These are phyloP conservation scores for Trogon surrucura DNA, from an alignment of 2,113 vertebrate species.

Conservation along the genomic window DNA sequence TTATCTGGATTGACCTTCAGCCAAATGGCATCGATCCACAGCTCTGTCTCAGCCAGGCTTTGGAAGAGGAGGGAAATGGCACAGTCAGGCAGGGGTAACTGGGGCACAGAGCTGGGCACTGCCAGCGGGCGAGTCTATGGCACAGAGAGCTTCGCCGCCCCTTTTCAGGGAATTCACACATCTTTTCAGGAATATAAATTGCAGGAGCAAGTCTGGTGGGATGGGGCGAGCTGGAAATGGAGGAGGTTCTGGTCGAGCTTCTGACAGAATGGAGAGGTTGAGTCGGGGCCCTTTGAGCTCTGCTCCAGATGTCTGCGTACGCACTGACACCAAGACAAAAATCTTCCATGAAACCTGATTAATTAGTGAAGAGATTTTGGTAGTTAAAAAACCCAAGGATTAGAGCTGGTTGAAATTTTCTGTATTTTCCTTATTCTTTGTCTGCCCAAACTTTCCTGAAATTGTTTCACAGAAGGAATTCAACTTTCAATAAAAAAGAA, in stretches of 20 bases:
- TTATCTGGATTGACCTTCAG: constrained; percentile 48
- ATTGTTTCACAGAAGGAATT: not conserved
- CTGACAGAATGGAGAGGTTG: not conserved
- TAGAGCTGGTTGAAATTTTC: not conserved
- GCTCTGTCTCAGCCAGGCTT: constrained; percentile 29
- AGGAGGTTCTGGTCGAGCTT: constrained; percentile 17
- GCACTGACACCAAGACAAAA: not conserved
- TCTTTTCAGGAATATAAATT: not conserved
- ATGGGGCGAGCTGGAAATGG: not conserved
- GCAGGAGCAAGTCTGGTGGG: not conserved
- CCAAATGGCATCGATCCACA: constrained; percentile 55
- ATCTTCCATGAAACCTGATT: not conserved
- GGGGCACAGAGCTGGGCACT: not conserved
- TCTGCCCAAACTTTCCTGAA: not conserved
- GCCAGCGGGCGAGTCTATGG: not conserved
- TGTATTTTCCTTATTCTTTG: not conserved
- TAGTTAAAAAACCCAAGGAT: not conserved
- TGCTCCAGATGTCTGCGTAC: not conserved
- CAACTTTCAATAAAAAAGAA: not conserved
- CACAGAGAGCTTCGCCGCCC: not conserved
- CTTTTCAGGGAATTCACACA: not conserved
- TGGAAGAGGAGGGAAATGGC: constrained; percentile 14
- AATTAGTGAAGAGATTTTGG: not conserved
- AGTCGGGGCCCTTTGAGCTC: not conserved
- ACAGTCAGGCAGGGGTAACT: not conserved